A percentile compares a stretch with the other conserved stretches of the same genome.
These are phyloP conservation scores for Saturnia pavonia DNA, from an alignment of 2,888 invertebrate species.

Conservation along the genomic window DNA sequence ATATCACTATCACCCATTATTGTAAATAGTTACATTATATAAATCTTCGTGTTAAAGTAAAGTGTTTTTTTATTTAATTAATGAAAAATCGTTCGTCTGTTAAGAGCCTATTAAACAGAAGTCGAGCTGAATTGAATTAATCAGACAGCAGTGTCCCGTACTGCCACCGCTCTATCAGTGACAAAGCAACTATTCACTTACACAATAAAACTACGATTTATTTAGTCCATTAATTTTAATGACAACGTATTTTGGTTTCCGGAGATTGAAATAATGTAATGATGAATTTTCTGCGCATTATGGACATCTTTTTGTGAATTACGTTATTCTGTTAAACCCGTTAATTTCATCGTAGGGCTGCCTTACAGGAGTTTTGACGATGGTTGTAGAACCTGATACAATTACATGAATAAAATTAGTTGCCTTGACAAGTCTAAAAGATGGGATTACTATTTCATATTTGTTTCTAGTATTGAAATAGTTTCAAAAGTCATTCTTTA, in stretches of 20 bases:
- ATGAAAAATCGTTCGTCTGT: constrained; percentile 3
- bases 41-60: neutral
- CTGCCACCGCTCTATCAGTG: constrained; percentile 10
- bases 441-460: too few relatives aligned
- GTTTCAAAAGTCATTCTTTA: too few relatives aligned
- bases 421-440: too few relatives aligned
- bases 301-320: neutral
- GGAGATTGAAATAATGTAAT: neutral
- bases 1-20: neutral
- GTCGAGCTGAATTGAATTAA: neutral
- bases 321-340: too few relatives aligned
- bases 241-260: constrained; percentile 8
- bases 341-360: too few relatives aligned
- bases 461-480: neutral
- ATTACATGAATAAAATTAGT: too few relatives aligned
- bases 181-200: constrained; percentile 15
- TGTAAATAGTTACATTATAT: neutral
- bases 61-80: neutral
- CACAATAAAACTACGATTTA: constrained; percentile 14
- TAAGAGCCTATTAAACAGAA: constrained; percentile 2
- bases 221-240: constrained; percentile 12
- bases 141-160: neutral
- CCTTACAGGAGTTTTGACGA: too few relatives aligned
- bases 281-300: neutral
- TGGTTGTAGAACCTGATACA: too few relatives aligned